Evolutionary conservation across 2,888 invertebrate genomes (phyloP).

Genomic region (Halictus ligatus): DNA sequence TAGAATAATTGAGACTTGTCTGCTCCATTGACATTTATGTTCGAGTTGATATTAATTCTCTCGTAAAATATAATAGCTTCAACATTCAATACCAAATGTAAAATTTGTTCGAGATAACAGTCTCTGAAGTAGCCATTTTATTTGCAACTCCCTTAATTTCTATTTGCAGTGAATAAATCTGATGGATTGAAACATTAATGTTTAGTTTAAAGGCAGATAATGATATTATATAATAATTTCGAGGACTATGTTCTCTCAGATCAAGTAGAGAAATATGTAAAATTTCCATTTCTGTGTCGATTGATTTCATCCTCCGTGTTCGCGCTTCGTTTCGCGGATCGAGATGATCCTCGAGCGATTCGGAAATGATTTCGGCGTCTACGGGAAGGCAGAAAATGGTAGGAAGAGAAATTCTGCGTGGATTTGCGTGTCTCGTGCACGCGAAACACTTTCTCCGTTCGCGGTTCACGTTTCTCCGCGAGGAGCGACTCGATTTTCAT

Average conservation of each 20-base stretch:
- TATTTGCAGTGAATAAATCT: too few species aligned
- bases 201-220: not conserved
- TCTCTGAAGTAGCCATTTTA: not conserved
- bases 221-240: not conserved
- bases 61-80: too few species aligned
- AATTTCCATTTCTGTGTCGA: too few species aligned
- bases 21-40: too few species aligned
- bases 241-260: not conserved
- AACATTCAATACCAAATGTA: too few species aligned
- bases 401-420: conserved; percentile 51
- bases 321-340: not conserved
- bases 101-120: not conserved
- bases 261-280: not conserved
- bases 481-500: conserved; percentile 70
- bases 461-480: conserved; percentile 69
- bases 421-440: conserved; percentile 34
- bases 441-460: conserved; percentile 75
- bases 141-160: not conserved
- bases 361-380: not conserved
- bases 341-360: not conserved
- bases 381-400: not conserved
- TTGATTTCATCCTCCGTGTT: not conserved
- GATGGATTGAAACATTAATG: too few species aligned
- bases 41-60: too few species aligned
- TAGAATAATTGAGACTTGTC: not conserved